Conservation (phyloP, 1,140 invertebrate genomes). For the Lamellibrachia luymesi region DNA sequence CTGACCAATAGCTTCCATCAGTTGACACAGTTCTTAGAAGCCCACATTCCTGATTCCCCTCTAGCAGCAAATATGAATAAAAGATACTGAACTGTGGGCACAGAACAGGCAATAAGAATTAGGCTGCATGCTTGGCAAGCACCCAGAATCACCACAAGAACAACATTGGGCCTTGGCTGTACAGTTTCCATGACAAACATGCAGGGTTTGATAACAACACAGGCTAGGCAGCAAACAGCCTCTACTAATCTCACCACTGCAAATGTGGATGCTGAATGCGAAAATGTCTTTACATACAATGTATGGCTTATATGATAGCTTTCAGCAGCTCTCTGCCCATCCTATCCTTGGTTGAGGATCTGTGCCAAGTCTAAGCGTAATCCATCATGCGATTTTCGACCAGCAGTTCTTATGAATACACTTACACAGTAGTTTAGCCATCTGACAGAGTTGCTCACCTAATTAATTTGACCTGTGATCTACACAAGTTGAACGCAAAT, state of each 20-base stretch:
- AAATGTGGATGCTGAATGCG: neutral
- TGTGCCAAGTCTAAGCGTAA: neutral
- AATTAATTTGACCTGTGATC: neutral
- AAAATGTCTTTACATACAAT: neutral
- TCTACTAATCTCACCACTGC: neutral
- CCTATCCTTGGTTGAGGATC: neutral
- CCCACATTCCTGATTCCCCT: neutral
- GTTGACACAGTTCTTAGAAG: neutral
- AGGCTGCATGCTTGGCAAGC: neutral
- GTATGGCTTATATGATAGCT: neutral
- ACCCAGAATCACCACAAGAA: neutral
- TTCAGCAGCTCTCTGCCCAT: neutral
- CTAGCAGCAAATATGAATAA: no score
- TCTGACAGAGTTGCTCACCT: neutral
- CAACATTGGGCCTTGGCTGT: neutral
- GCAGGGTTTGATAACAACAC: neutral
- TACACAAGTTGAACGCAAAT: neutral
- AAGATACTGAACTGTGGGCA: neutral
- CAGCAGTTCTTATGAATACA: neutral
- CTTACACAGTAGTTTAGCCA: no score
- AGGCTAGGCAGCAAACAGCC: neutral
- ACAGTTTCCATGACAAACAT: neutral
- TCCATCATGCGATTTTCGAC: neutral
- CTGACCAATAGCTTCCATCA: neutral
- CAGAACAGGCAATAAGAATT: neutral